Conservation (phyloP, 2,888 invertebrate genomes). For the Abrostola tripartita region DNA sequence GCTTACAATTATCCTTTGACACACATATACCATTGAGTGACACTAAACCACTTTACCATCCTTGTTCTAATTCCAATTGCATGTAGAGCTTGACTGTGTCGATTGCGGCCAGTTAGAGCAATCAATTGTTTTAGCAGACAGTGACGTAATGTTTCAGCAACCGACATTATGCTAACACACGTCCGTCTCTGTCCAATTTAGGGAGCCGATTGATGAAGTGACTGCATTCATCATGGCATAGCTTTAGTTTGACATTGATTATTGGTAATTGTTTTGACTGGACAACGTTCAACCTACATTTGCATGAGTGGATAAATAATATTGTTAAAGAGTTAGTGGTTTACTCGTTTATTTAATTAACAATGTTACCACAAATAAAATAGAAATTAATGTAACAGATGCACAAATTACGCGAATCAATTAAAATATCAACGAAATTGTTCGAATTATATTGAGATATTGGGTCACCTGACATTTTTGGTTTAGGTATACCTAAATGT, state of each 20-base stretch:
- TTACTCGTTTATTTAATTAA: background rate
- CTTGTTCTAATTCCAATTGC: conserved; percentile 5
- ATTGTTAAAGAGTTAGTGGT: background rate
- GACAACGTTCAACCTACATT: background rate
- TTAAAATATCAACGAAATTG: background rate
- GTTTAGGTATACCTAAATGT: too few relatives aligned
- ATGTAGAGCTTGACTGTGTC: conserved; percentile 17
- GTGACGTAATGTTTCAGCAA: conserved; percentile 39
- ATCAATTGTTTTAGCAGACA: conserved; percentile 45
- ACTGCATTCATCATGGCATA: background rate
- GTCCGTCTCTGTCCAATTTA: conserved; percentile 13
- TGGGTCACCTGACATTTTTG: background rate
- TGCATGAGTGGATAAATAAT: background rate
- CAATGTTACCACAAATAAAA: too few relatives aligned
- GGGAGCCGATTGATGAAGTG: conserved; percentile 7
- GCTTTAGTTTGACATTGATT: background rate
- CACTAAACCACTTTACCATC: conserved; percentile 1
- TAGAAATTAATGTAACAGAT: background rate
- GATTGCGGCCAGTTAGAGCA: conserved; percentile 24
- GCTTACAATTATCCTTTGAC: background rate
- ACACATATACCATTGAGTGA: background rate
- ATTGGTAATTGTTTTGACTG: background rate
- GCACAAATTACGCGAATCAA: background rate
- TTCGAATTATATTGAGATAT: background rate
- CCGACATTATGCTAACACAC: conserved; percentile 43